Conservation (phyloP, 2,888 invertebrate species). For the Erpobdella octoculata region DNA sequence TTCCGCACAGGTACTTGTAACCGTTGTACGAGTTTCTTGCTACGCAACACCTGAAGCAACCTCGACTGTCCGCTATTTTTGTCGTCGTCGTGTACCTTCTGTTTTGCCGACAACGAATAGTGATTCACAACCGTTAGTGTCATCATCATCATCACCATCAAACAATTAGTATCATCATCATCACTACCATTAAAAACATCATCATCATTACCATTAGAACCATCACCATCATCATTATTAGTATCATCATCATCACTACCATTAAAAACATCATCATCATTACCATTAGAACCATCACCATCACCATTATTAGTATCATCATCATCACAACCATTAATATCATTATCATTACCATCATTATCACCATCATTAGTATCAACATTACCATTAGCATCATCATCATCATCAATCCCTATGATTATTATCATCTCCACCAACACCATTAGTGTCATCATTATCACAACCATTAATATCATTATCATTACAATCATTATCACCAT, state of each 20-base stretch:
- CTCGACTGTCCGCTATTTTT: slow-evolving; percentile 87
- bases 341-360: too few relatives aligned
- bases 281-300: neutral
- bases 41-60: slow-evolving; percentile 85
- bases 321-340: neutral
- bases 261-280: neutral
- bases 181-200: neutral
- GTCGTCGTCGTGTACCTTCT: slow-evolving; percentile 58
- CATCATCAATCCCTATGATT: neutral
- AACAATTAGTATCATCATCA: neutral
- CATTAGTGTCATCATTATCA: neutral
- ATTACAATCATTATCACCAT: neutral
- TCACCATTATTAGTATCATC: neutral
- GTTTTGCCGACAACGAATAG: neutral
- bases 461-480: neutral
- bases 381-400: neutral
- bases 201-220: neutral
- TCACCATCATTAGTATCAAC: neutral
- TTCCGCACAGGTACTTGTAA: slow-evolving; percentile 96
- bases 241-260: neutral
- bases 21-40: slow-evolving; percentile 77
- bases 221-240: neutral
- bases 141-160: neutral
- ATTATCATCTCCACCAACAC: neutral
- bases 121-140: neutral